Evolutionary conservation across 2,113 vertebrate genomes (phyloP).

Genomic region (Myodes glareolus): DNA sequence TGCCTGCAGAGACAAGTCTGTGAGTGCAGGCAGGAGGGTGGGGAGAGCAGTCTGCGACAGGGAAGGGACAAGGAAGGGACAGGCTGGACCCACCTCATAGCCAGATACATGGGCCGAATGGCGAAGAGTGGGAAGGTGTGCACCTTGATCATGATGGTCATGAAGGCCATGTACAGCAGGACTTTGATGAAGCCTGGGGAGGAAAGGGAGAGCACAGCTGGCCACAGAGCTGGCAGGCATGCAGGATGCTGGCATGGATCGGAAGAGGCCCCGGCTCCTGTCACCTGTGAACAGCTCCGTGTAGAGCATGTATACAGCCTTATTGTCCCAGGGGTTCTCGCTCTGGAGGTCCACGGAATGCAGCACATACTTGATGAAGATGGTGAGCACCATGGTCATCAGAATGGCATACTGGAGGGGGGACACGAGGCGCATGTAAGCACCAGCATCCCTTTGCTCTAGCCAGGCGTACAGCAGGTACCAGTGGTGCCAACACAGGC

Average conservation of each 20-base stretch:
- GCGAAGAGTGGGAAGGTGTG: conserved; percentile 99
- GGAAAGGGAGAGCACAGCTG: neutral
- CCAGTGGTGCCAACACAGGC: neutral
- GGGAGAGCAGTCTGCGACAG: neutral
- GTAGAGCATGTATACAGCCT: conserved; percentile 98
- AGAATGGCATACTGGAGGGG: conserved; percentile 94
- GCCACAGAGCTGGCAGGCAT: neutral
- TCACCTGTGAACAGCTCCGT: conserved; percentile 97
- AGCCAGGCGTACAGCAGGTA: neutral
- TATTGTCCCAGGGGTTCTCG: conserved; percentile 99
- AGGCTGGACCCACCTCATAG: conserved; percentile 93
- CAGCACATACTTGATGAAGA: conserved; percentile 96
- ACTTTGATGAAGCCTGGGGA: conserved; percentile 96
- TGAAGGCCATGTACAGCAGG: conserved; percentile 97
- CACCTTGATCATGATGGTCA: conserved; percentile 99
- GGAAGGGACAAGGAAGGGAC: no score
- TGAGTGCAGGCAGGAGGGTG: neutral
- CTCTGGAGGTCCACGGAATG: conserved; percentile 96
- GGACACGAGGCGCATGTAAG: accelerated
- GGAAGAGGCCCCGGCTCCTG: neutral
- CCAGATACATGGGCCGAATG: conserved; percentile 99
- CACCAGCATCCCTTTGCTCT: neutral
- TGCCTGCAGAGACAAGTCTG: conserved; percentile 86
- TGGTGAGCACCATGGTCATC: conserved; percentile 96
- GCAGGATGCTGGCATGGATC: accelerated